Evolutionary conservation across 2,113 vertebrate genomes (phyloP), one percentile per base, ranked within the genome.

Genomic region (Podocnemis expansa): DNA sequence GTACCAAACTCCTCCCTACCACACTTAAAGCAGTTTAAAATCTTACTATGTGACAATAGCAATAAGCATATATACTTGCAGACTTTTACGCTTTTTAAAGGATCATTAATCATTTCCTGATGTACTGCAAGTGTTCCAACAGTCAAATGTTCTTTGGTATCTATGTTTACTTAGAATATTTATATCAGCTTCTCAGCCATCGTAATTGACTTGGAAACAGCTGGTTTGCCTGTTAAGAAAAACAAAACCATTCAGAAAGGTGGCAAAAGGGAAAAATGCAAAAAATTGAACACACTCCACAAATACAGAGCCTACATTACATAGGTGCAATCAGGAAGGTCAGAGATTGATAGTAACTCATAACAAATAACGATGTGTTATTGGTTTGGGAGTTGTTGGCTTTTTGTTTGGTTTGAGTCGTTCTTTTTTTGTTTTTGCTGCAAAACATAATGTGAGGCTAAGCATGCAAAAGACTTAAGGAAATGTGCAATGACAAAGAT

Each of bases 391-490:
- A 10, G 6, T 8, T 47, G 47, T 47, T 96, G 96, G 94, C 95
- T 91, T 94, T 90, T 97, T 90, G 82, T 97, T 93, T 97, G 16
- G 73, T 94, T 97, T 96, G 96, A 94, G 96, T 47, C 47, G 6
- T 47, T 89, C 93, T 91, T 97, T 91, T 85, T 97, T 90, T 96
- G 96, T 97, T 95, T 96, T 93, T 96, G 84, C 92, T 93, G 87
- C 92, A 96, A 95, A 96, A 95, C 95, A 85, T 93, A 95, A 95
- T 88, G 93, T 91, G 85, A 97, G 78, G 87, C 89, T 95, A 91
- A 97, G 95, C 92, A 97, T 96, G 97, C 86, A 97, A 97, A 97
- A 96, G 91, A 96, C 93, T 97, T 96, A 84, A 96, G 93, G 90
- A 97, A 97, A 95, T 0, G 1, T 93, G 88, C 89, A 97, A 96